Percentiles rank a stretch among this genome's conserved stretches.
phyloP scores from a whole-genome alignment of 2,797 vertebrate species.

The Ficedula albicollis region DNA sequence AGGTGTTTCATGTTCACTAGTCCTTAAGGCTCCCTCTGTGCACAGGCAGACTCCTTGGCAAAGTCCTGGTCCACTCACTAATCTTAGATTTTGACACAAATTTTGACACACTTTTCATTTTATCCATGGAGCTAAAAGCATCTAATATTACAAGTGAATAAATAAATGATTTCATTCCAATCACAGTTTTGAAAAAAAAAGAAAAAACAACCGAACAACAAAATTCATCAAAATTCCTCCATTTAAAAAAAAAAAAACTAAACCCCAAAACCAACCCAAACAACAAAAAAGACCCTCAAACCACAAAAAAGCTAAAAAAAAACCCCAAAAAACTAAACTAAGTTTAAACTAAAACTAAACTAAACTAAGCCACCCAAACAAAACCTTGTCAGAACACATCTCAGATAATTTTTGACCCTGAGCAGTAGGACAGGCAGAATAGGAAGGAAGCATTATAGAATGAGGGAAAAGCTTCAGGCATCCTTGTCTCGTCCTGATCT shows the following conservation, averaged over 20 bases:
- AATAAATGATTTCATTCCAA: not conserved
- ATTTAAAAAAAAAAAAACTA: no score
- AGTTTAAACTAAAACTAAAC: no score
- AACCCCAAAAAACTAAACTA: no score
- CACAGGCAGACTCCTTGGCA: not conserved
- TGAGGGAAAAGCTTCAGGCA: not conserved
- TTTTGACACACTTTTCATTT: not conserved
- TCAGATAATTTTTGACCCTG: not conserved
- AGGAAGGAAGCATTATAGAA: not conserved
- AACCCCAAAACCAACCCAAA: fast-evolving
- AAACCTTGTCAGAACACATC: not conserved
- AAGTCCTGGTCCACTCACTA: not conserved
- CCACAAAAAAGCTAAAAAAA: not conserved
- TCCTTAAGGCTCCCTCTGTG: not conserved
- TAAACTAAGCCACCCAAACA: not conserved
- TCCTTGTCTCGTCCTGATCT: not conserved
- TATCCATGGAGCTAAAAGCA: not conserved
- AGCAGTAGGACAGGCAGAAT: not conserved
- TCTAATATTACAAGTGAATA: not conserved
- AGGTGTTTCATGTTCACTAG: not conserved
- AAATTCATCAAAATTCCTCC: not conserved
- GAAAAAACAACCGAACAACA: not conserved
- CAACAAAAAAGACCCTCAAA: not conserved
- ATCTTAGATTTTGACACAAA: not conserved
- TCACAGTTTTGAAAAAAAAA: not conserved